Base-by-base conservation (phyloP, 2,797 vertebrate genomes). In the Acipenser transmontanus region DNA sequence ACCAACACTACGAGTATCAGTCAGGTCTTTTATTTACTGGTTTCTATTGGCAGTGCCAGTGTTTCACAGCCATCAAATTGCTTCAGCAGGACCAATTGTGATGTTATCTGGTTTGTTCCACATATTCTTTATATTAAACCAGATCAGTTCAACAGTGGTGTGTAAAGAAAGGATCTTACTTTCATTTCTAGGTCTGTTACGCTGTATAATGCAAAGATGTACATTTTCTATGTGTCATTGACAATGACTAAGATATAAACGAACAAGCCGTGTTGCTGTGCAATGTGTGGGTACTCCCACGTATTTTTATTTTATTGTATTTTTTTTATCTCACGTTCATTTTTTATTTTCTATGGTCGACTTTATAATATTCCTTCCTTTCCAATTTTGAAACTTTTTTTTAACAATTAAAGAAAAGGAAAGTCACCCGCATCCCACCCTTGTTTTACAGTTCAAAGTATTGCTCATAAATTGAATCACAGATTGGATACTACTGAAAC, bases 391-490 rank as follows among this genome's bases (percentile, higher is more conserved):
- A 74, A 82, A 85, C 81, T 82, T 85, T 80, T 17, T 76, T 77
- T 74, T 78, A 85, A 84, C 82, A 81, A 73, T 84, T 79, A 74
- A 74, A 74, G 66, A 73, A 70, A 79, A 79, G 80, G 73, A 87
- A 87, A 84, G 86, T 86, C 83, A 74, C 62, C 70, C 67, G 74
- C 77, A 71, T 69, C 77, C 74, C 71, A 77, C 70, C 70, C 76
- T 70, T 69, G 10, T 76, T 73, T 74, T 77, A 73, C 74, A 77
- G 72, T 85, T 73, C 78, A 76, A 83, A 85, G 77, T 61, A 66
- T 61, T 68, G 71, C 48, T 61, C 65, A 71, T 50, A 63, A 74
- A 81, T 80, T 76, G 82, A 83, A 81, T 79, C 81, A 75, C 78
- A 68, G 69, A 71, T 83, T 14, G 85, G 84, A 78, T 72, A 81